Base-by-base conservation (phyloP, 2,888 invertebrate genomes). In the Archips crataeganus region DNA sequence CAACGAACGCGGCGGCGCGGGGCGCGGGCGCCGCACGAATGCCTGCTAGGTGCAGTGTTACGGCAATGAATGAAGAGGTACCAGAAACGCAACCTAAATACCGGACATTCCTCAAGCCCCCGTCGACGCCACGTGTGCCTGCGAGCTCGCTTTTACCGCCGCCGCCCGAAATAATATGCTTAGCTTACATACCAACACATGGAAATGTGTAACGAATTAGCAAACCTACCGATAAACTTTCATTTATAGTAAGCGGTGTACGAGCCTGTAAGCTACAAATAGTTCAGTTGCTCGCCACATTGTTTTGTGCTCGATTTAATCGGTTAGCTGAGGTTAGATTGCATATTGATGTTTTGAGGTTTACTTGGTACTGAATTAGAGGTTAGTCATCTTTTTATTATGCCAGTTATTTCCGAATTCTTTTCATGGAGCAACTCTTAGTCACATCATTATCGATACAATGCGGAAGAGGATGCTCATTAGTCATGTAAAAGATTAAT, bases 11-110 rank as follows among this genome's bases (percentile, higher is more conserved):
- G 34, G 54, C 32, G 23, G 72, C 74, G 77, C 80, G 82, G 77
- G 79, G 60, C 39, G 69, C 39, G 75, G 62, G 72, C 34, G 70
- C 61, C 70, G 66, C 68, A 61, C 70, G 65, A 51, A 75, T 71
- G 82, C 83, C 80, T 82, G 85, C 87, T 87, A 88, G 90, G 87
- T 93, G 93, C 92, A 92, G 87, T 90, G 90, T 87, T 90, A 87
- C 89, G 88, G 90, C 91, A 89, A 89, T 94, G 92, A 94, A 94
- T 94, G 94, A 91, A 93, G 91, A 91, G 90, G 91, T 91, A 92
- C 92, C 91, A 91, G 90, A 90, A 90, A 90, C 90, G 90, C 91
- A 93, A 94, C 94, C 94, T 91, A 94, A 94, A 94, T 94, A 93
- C 94, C 92, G 79, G 82, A 83, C 92, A 94, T 94, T 92, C 93